Evolutionary conservation across 2,888 invertebrate genomes (phyloP).

Genomic region (Incurvaria masculella): DNA sequence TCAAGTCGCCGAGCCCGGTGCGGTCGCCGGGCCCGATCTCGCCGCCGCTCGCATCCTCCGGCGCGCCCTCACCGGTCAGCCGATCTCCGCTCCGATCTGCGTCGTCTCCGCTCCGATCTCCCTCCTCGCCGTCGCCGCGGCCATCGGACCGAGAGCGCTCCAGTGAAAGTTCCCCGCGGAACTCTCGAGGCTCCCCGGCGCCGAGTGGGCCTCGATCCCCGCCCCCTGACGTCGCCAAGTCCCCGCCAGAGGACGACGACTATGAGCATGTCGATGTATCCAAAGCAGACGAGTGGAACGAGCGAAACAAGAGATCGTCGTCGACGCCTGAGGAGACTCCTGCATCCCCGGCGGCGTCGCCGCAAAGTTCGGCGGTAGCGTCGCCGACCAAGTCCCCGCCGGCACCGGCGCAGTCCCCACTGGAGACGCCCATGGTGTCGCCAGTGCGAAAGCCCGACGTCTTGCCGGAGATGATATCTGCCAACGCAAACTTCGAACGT

Average conservation of each 20-base stretch:
- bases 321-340: slow-evolving; percentile 33
- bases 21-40: slow-evolving; percentile 30
- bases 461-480: too few species aligned
- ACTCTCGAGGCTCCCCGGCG: not conserved
- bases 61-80: slow-evolving; percentile 7
- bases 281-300: slow-evolving; percentile 36
- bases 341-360: slow-evolving; percentile 24
- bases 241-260: slow-evolving; percentile 23
- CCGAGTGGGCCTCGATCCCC: not conserved
- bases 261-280: slow-evolving; percentile 22
- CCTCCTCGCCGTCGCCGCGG: slow-evolving; percentile 33
- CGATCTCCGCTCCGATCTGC: not conserved
- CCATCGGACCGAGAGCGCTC: slow-evolving; percentile 18
- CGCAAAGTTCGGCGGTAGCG: slow-evolving; percentile 5
- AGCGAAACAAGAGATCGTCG: slow-evolving; percentile 33
- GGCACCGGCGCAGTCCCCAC: slow-evolving; percentile 30
- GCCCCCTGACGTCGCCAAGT: slow-evolving; percentile 17
- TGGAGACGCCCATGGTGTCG: slow-evolving; percentile 37
- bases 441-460: slow-evolving; percentile 26
- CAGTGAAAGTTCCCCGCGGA: slow-evolving; percentile 25
- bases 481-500: not conserved
- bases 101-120: slow-evolving; percentile 23
- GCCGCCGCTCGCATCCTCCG: slow-evolving; percentile 15
- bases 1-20: slow-evolving; percentile 46
- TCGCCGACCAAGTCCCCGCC: slow-evolving; percentile 15